Conservation (phyloP, 2,797 vertebrate species). For the Jordanella pulchra region DNA sequence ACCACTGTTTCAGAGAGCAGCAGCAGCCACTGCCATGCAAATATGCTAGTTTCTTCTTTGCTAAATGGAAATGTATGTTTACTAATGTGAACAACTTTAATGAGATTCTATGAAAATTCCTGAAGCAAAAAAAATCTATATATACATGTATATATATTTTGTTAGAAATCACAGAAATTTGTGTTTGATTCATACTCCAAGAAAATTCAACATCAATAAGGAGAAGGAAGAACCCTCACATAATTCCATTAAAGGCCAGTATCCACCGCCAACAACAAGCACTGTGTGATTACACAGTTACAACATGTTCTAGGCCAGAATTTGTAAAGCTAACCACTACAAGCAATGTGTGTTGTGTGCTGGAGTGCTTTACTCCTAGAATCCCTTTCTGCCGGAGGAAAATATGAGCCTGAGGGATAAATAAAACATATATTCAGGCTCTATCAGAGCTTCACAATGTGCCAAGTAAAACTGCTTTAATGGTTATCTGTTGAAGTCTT, state of each 20-base stretch:
- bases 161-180: neutral
- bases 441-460: conserved; percentile 53
- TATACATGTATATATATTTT: too few species aligned
- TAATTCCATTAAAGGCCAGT: neutral
- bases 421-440: conserved; percentile 72
- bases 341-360: conserved; percentile 23
- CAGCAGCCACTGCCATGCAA: too few species aligned
- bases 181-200: neutral
- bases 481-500: conserved; percentile 21
- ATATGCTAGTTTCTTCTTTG: neutral
- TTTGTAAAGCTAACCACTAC: conserved; percentile 36
- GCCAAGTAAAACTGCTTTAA: conserved; percentile 56
- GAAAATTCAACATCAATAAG: neutral
- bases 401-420: conserved; percentile 67
- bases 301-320: conserved; percentile 22
- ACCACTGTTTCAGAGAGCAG: too few species aligned
- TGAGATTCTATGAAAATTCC: neutral
- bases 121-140: neutral
- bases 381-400: conserved; percentile 41
- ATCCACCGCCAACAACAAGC: neutral
- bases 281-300: conserved; percentile 13
- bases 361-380: conserved; percentile 34
- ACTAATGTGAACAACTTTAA: neutral
- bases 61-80: neutral
- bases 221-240: neutral